Evolutionary conservation across 2,113 vertebrate genomes (phyloP).

Genomic region (Chloroceryle aenea): DNA sequence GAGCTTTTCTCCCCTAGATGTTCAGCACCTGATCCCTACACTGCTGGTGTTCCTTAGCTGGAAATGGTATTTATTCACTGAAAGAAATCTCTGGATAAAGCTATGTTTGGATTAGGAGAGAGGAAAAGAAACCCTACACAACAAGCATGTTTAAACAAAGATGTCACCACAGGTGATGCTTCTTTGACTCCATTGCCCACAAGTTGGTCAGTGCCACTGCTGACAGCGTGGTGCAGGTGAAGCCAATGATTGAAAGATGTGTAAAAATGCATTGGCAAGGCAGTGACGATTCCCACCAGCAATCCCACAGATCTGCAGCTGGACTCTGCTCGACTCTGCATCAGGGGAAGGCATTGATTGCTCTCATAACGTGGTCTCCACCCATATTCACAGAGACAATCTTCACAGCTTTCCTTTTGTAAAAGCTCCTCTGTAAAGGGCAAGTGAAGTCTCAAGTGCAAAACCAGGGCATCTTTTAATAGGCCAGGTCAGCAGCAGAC

Average conservation of each 20-base stretch:
- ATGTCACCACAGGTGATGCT: neutral
- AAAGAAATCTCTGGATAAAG: neutral
- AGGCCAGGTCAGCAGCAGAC: neutral
- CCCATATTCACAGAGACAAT: neutral
- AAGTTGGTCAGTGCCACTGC: neutral
- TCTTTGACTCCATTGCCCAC: neutral
- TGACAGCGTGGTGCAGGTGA: neutral
- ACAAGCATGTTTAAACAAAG: neutral
- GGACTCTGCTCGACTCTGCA: conserved; percentile 4
- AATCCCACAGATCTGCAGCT: conserved; percentile 24
- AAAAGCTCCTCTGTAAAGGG: neutral
- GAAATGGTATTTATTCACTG: neutral
- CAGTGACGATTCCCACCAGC: neutral
- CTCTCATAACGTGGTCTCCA: neutral
- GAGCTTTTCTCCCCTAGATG: neutral
- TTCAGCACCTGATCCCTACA: neutral
- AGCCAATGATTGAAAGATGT: neutral
- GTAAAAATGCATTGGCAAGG: neutral
- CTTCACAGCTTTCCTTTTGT: neutral
- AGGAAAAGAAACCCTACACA: neutral
- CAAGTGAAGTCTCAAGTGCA: neutral
- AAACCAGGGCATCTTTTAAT: neutral
- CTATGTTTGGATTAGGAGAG: neutral
- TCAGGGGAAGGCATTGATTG: conserved; percentile 18
- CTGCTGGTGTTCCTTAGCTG: neutral